These are phyloP conservation scores for Plotosus lineatus DNA, from an alignment of 2,113 vertebrate species.

Conservation along the genomic window DNA sequence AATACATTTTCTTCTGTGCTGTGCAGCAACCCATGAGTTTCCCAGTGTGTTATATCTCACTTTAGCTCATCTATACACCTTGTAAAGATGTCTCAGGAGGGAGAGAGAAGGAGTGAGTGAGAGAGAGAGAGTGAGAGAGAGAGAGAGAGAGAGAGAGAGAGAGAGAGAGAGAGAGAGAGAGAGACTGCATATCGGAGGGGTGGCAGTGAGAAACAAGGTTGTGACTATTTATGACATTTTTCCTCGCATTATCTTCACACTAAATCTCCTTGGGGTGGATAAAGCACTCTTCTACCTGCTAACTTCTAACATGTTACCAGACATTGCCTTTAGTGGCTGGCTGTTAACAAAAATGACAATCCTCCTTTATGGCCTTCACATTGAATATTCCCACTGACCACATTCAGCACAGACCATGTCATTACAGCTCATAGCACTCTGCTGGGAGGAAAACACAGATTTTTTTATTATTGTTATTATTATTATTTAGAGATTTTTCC, in stretches of 20 bases:
- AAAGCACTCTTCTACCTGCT: constrained; percentile 69
- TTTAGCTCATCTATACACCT: constrained; percentile 72
- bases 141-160: too few relatives aligned
- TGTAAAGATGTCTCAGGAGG: constrained; percentile 69
- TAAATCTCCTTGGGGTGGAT: constrained; percentile 72
- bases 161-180: too few relatives aligned
- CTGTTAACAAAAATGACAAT: constrained; percentile 75
- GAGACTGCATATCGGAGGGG: constrained; percentile 35
- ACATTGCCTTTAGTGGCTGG: constrained; percentile 76
- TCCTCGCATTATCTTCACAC: constrained; percentile 78
- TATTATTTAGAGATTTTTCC: constrained; percentile 17
- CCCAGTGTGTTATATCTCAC: constrained; percentile 69
- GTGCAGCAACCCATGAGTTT: constrained; percentile 66
- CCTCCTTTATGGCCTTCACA: constrained; percentile 73
- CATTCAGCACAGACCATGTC: constrained; percentile 64
- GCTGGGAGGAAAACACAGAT: constrained; percentile 59
- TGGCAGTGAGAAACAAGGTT: constrained; percentile 57
- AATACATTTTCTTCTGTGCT: constrained; percentile 51
- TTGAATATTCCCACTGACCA: constrained; percentile 71
- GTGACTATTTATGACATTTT: constrained; percentile 76
- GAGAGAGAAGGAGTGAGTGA: constrained; percentile 46
- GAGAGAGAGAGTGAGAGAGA: background rate
- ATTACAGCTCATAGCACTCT: constrained; percentile 74
- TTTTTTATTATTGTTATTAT: constrained; percentile 55
- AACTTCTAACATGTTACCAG: constrained; percentile 72